phyloP scores from a whole-genome alignment of 2,113 vertebrate genomes.

The Ctenomys sociabilis region DNA sequence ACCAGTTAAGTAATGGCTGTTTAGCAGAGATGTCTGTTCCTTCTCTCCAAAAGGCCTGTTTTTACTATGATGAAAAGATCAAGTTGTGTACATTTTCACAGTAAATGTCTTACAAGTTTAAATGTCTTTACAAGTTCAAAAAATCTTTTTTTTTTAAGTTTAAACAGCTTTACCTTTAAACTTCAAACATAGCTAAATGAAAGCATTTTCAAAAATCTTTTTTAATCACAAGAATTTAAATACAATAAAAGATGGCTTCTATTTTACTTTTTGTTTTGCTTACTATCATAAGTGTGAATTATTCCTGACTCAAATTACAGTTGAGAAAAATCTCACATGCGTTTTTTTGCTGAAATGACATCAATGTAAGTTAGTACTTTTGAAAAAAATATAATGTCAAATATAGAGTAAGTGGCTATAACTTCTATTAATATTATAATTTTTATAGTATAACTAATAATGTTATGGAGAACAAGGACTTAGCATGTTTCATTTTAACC shows the following conservation, averaged over 20 bases:
- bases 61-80: neutral
- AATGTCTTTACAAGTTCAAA: neutral
- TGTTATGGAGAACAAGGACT: neutral
- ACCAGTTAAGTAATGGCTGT: neutral
- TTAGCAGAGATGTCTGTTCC: neutral
- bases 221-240: neutral
- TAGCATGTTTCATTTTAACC: slow-evolving; percentile 24
- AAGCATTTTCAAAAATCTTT: neutral
- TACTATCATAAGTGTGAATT: neutral
- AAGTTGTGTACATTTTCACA: neutral
- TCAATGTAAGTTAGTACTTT: slow-evolving; percentile 25
- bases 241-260: slow-evolving; percentile 47
- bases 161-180: neutral
- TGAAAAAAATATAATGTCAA: slow-evolving; percentile 2
- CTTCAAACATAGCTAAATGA: neutral
- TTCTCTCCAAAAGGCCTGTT: neutral
- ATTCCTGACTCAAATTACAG: slow-evolving; percentile 42
- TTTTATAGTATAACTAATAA: slow-evolving; percentile 25
- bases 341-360: slow-evolving; percentile 5
- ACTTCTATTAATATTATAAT: slow-evolving; percentile 17
- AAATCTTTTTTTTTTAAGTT: neutral
- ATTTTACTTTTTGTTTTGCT: neutral
- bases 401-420: slow-evolving; percentile 5
- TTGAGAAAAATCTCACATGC: slow-evolving; percentile 35
- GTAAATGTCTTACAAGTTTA: neutral